phyloP scores from a whole-genome alignment of 2,113 vertebrate species.

The Sinocyclocheilus grahami region DNA sequence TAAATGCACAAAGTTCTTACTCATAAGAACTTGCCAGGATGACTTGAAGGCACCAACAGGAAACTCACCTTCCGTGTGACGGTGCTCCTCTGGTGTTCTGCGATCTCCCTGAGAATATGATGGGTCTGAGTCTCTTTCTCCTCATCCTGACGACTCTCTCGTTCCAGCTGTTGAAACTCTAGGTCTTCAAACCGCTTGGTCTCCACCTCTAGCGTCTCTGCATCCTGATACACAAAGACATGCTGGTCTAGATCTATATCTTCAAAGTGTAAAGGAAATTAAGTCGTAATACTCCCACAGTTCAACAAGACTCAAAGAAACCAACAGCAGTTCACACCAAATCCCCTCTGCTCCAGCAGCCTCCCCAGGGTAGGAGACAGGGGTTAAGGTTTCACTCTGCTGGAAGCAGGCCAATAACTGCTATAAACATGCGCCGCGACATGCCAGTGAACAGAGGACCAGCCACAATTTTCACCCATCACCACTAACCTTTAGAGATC shows the following conservation, averaged over 20 bases:
- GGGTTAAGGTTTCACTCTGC: slow-evolving; percentile 11
- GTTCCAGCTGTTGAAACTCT: slow-evolving; percentile 95
- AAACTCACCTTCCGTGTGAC: slow-evolving; percentile 84
- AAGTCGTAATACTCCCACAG: not conserved
- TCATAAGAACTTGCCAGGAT: not conserved
- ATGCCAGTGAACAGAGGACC: slow-evolving; percentile 9
- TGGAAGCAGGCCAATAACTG: not conserved
- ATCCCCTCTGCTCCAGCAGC: not conserved
- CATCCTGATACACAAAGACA: slow-evolving; percentile 76
- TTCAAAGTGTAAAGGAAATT: slow-evolving; percentile 4
- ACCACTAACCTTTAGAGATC: slow-evolving; percentile 41
- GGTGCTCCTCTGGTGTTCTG: slow-evolving; percentile 89
- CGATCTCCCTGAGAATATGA: slow-evolving; percentile 88
- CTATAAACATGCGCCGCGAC: slow-evolving; percentile 21
- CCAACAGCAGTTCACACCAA: slow-evolving; percentile 6
- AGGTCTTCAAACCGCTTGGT: slow-evolving; percentile 94
- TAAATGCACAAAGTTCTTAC: not conserved
- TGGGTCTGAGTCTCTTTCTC: slow-evolving; percentile 89
- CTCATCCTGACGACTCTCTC: slow-evolving; percentile 90
- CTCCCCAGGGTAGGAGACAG: not conserved
- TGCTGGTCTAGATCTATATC: not conserved
- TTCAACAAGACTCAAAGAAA: not conserved
- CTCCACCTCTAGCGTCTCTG: slow-evolving; percentile 87
- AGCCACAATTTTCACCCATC: not conserved
- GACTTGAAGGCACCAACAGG: not conserved